phyloP scores from a whole-genome alignment of 2,797 vertebrate species.

The Microctenopoma stevenorrisi region DNA sequence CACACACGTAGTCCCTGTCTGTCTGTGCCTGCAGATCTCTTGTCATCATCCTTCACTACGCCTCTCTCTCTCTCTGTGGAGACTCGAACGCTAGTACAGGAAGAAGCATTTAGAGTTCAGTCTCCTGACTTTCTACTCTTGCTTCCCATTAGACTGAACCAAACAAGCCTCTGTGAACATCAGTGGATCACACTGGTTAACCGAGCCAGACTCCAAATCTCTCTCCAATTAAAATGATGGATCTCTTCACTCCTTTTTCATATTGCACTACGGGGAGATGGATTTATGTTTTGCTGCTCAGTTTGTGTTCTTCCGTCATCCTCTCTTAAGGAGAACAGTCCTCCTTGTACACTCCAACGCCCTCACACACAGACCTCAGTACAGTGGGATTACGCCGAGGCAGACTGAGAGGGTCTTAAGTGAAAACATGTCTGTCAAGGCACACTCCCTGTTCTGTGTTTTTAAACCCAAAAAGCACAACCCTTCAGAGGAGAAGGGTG shows the following conservation, averaged over 20 bases:
- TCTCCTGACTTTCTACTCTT: conserved; percentile 47
- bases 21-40: conserved; percentile 47
- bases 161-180: conserved; percentile 66
- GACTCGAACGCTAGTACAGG: conserved; percentile 24
- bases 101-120: conserved; percentile 52
- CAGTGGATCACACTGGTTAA: conserved; percentile 67
- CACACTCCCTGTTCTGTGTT: conserved; percentile 51
- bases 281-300: conserved; percentile 66
- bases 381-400: conserved; percentile 63
- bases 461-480: conserved; percentile 71
- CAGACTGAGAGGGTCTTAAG: conserved; percentile 59
- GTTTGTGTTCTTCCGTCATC: conserved; percentile 51
- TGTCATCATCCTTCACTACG: conserved; percentile 52
- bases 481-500: conserved; percentile 65
- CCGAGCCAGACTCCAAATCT: conserved; percentile 61
- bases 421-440: conserved; percentile 74
- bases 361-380: conserved; percentile 20
- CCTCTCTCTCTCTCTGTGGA: conserved; percentile 51
- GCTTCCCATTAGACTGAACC: conserved; percentile 54
- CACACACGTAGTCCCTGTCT: conserved; percentile 29
- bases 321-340: conserved; percentile 49
- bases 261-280: conserved; percentile 65
- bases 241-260: conserved; percentile 57
- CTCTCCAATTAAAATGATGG: conserved; percentile 80
- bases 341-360: conserved; percentile 42